Evolutionary conservation across 2,888 invertebrate genomes (phyloP).

Genomic region (Agelastica alni): DNA sequence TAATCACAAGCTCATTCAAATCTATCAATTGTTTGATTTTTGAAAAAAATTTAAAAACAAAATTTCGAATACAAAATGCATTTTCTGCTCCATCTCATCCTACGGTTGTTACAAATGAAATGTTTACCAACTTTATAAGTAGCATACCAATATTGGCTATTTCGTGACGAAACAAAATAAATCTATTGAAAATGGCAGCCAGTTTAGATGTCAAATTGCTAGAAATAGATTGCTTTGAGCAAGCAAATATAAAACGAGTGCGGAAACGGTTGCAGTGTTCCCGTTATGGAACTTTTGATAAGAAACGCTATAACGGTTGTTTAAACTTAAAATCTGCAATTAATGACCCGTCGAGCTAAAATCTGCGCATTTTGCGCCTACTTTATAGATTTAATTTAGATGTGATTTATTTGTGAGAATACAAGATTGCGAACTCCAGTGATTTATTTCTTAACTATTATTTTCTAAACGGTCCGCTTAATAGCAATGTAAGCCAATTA

Average conservation of each 20-base stretch:
- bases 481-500: too few relatives aligned
- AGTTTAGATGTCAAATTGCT: not conserved
- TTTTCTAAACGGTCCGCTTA: too few relatives aligned
- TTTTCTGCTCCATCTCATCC: too few relatives aligned
- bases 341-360: not conserved
- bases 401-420: not conserved
- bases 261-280: not conserved
- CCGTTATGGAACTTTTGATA: not conserved
- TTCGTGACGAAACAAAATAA: not conserved
- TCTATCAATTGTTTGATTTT: too few relatives aligned
- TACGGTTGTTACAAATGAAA: too few relatives aligned
- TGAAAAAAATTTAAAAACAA: too few relatives aligned
- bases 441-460: too few relatives aligned
- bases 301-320: not conserved
- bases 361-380: not conserved
- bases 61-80: too few relatives aligned
- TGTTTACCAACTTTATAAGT: too few relatives aligned
- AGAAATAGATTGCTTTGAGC: not conserved
- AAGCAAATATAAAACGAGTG: not conserved
- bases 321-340: not conserved
- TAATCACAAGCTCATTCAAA: too few relatives aligned
- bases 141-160: not conserved
- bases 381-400: not conserved
- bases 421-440: too few relatives aligned
- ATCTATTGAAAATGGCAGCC: not conserved